Base-by-base conservation (phyloP, 2,113 vertebrate species). In the Rhabdornis inornatus region DNA sequence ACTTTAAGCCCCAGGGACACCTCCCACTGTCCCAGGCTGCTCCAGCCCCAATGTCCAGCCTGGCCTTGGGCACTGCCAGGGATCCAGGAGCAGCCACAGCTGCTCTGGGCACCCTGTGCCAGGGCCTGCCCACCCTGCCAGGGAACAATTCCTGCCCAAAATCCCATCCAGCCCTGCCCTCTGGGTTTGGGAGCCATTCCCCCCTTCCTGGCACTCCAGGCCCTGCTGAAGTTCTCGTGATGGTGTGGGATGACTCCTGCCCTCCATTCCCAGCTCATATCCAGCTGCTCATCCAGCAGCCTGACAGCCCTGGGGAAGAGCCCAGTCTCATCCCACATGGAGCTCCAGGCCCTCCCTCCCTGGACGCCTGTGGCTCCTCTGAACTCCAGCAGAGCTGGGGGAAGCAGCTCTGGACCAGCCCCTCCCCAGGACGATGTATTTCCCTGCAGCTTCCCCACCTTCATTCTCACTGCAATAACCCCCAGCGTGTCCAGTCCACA, bases 271-370 rank as follows among this genome's bases (percentile, higher is more conserved):
- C 49, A 89, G 57, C 37, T 20, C 4, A 0, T 14, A 42, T 10
- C 27, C 18, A 45, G 65, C 52, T 57, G 61, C 63, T 60, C 8
- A 3, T 4, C 63, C 33, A 47, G 10, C 23, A 25, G 10, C 31
- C n/a, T 10, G 50, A 68, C 42, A 81, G 27, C 31, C 14, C 44
- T 23, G 22, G 10, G 15, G 16, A 81, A 22, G 39, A 59, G 39
- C 15, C 11, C 3, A 5, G 2, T 3, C 13, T 15, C 18, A 25
- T 4, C 30, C 45, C 1, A 1, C n/a, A 11, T 1, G 37, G 66
- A 75, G 30, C 39, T 18, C 50, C 56, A 35, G 21, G 27, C 0
- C 1, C 24, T 12, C 37, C 24, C 52, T 65, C n/a, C 31, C 50
- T 76, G 31, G n/a, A n/a, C 21, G 24, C 28, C 44, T 31, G 42